Percentiles rank a stretch among this genome's conserved stretches.
Conservation (phyloP, 2,113 vertebrate species). For the Pandion haliaetus region DNA sequence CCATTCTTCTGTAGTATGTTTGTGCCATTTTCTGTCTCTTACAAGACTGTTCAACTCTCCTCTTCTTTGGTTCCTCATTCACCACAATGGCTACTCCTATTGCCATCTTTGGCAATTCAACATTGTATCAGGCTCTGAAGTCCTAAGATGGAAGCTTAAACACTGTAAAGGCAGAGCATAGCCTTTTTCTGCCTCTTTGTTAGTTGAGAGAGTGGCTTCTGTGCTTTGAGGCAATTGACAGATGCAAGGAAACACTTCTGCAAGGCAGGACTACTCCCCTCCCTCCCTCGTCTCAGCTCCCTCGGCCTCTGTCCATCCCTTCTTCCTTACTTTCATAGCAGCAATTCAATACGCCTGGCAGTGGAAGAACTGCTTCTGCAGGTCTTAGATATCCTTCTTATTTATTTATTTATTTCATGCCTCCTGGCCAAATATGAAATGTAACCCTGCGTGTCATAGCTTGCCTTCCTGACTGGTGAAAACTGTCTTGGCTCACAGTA, state of each 20-base stretch:
- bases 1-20: not conserved
- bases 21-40: not conserved
- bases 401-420: not conserved
- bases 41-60: not conserved
- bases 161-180: not conserved
- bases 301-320: not conserved
- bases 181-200: not conserved
- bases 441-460: not conserved
- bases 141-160: not conserved
- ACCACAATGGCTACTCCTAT: not conserved
- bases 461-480: not conserved
- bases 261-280: not conserved
- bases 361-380: not conserved
- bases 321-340: not conserved
- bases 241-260: not conserved
- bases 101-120: not conserved
- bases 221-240: not conserved
- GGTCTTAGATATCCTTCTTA: not conserved
- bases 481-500: not conserved
- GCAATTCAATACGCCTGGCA: not conserved
- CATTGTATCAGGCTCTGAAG: not conserved
- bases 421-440: not conserved
- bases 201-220: not conserved
- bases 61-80: not conserved
- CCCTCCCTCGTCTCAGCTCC: not conserved